These are phyloP conservation scores for Siphonodentalium dalli DNA, from an alignment of 2,888 invertebrate species.

Conservation along the genomic window DNA sequence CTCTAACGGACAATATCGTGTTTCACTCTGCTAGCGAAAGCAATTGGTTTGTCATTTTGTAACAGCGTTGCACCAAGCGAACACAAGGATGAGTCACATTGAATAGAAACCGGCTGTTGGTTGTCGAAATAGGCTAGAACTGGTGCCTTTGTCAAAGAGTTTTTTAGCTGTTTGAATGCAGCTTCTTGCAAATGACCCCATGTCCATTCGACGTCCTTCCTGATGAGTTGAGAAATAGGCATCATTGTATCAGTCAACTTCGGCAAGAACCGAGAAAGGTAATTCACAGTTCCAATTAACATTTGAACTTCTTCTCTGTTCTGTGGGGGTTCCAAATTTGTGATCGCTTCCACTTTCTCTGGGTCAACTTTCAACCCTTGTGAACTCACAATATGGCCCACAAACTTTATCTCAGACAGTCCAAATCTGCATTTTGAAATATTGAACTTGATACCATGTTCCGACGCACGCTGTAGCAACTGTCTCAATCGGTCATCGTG, in stretches of 20 bases:
- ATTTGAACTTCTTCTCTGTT: slow-evolving; percentile 15
- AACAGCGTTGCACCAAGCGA: slow-evolving; percentile 22
- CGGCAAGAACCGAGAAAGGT: slow-evolving; percentile 22
- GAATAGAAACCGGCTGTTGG: slow-evolving; percentile 4
- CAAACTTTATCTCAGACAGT: slow-evolving; percentile 14
- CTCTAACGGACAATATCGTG: slow-evolving; percentile 11
- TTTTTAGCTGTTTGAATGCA: slow-evolving; percentile 8
- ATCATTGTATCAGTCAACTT: slow-evolving; percentile 17
- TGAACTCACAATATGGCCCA: slow-evolving; percentile 23
- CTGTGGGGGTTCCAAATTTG: slow-evolving; percentile 1
- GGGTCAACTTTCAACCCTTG: slow-evolving; percentile 22
- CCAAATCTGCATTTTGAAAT: slow-evolving; percentile 20
- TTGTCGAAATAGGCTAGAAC: slow-evolving; percentile 9
- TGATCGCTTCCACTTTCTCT: slow-evolving; percentile 19
- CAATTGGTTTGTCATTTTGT: slow-evolving; percentile 18
- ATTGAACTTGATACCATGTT: slow-evolving; percentile 17
- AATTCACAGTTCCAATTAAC: slow-evolving; percentile 26
- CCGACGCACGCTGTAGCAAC: slow-evolving; percentile 8
- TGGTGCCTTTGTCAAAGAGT: not conserved
- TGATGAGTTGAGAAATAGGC: slow-evolving; percentile 4
- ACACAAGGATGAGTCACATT: slow-evolving; percentile 11
- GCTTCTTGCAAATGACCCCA: slow-evolving; percentile 10
- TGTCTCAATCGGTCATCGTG: slow-evolving; percentile 16
- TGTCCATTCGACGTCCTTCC: slow-evolving; percentile 9
- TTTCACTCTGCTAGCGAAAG: slow-evolving; percentile 15